Conservation (phyloP, 2,113 vertebrate genomes). For the Corythaeola cristata region DNA sequence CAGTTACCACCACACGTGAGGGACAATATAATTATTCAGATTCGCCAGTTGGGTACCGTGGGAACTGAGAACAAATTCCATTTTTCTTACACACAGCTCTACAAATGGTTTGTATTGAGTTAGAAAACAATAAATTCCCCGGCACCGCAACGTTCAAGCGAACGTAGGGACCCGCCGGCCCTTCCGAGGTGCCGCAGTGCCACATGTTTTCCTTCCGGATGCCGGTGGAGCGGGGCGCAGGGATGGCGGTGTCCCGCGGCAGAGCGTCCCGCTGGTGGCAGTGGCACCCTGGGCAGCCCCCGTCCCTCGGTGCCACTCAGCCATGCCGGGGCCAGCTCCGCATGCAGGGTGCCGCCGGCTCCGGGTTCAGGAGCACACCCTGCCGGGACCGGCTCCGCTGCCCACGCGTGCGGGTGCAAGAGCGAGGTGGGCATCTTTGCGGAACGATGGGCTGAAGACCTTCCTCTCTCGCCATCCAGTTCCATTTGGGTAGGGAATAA, state of each 20-base stretch:
- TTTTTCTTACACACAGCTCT: not conserved
- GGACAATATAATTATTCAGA: constrained; percentile 26
- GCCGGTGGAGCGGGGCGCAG: rapidly evolving
- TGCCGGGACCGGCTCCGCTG: not conserved
- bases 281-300: not conserved
- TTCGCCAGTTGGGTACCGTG: not conserved
- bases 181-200: rapidly evolving
- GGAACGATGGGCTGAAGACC: not conserved
- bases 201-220: not conserved
- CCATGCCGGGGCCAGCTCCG: no score
- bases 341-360: not conserved
- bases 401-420: rapidly evolving
- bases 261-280: rapidly evolving
- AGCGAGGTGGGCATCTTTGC: not conserved
- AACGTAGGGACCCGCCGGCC: not conserved
- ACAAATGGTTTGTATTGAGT: not conserved
- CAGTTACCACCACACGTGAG: constrained; percentile 15
- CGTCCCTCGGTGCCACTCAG: not conserved
- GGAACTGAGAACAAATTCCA: not conserved
- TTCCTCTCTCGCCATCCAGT: rapidly evolving
- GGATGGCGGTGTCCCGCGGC: rapidly evolving
- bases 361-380: not conserved
- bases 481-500: not conserved
- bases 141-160: not conserved
- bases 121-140: not conserved